Conservation (phyloP, 2,797 vertebrate species). For the Myoxocephalus aenaeus region DNA sequence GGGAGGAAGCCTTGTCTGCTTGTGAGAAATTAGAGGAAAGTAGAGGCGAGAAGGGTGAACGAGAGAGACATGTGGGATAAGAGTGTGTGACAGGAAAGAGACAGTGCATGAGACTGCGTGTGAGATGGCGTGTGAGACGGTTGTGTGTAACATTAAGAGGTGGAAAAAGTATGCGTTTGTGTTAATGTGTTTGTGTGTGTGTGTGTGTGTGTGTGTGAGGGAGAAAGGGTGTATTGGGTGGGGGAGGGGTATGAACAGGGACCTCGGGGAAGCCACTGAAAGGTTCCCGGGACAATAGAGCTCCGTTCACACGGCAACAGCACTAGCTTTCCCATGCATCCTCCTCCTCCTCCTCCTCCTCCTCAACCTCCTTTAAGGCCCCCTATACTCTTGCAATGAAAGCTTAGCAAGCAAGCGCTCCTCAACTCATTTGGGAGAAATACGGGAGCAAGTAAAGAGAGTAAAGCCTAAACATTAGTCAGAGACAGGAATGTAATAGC, state of each 20-base stretch:
- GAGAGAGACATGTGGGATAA: slow-evolving; percentile 42
- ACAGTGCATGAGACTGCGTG: slow-evolving; percentile 40
- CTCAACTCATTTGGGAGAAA: slow-evolving; percentile 52
- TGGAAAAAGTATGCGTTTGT: slow-evolving; percentile 41
- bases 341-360: slow-evolving; percentile 57
- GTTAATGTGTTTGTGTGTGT: slow-evolving; percentile 17
- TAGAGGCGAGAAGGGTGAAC: slow-evolving; percentile 34
- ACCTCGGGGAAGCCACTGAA: slow-evolving; percentile 86
- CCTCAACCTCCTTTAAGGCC: slow-evolving; percentile 72
- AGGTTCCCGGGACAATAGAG: slow-evolving; percentile 87
- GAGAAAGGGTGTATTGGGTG: slow-evolving; percentile 48
- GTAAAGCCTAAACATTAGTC: slow-evolving; percentile 31
- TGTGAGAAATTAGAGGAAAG: slow-evolving; percentile 60
- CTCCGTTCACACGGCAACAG: slow-evolving; percentile 88
- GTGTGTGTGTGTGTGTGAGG: slow-evolving; percentile 30
- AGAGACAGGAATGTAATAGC: slow-evolving; percentile 17
- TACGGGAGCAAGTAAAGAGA: slow-evolving; percentile 17
- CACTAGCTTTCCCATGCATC: slow-evolving; percentile 83
- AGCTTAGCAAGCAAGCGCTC: slow-evolving; percentile 57
- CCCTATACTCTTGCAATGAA: slow-evolving; percentile 69
- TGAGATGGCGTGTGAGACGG: slow-evolving; percentile 33
- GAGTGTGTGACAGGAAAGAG: slow-evolving; percentile 46
- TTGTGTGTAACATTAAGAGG: slow-evolving; percentile 54
- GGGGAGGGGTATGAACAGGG: slow-evolving; percentile 76
- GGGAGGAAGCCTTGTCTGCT: slow-evolving; percentile 33